Evolutionary conservation across 1,140 invertebrate genomes (phyloP).

Genomic region (Stegodyphus mimosarum): DNA sequence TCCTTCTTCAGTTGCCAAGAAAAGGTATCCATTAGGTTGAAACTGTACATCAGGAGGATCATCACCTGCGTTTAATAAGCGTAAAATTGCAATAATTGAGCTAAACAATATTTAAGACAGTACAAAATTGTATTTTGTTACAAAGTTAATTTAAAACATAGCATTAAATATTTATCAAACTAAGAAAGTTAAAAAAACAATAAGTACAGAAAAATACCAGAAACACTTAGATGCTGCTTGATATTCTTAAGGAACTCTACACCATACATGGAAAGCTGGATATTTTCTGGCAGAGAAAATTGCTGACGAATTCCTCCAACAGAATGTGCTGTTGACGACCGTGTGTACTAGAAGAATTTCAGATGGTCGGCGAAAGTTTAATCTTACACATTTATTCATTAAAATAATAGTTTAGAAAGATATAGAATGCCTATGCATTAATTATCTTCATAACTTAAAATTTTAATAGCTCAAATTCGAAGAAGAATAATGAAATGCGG

Average conservation of each 20-base stretch:
- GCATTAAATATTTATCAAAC: not conserved
- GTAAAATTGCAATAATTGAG: too few relatives aligned
- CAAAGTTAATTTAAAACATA: not conserved
- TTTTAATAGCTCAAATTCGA: too few relatives aligned
- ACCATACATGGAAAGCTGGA: conserved; percentile 89
- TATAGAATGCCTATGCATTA: too few relatives aligned
- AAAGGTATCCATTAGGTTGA: conserved; percentile 87
- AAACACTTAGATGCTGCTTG: conserved; percentile 77
- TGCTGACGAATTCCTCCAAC: conserved; percentile 91
- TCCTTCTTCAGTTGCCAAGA: conserved; percentile 79
- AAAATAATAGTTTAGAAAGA: too few relatives aligned
- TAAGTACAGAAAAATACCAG: conserved; percentile 69
- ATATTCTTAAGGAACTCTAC: conserved; percentile 90
- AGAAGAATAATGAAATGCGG: too few relatives aligned
- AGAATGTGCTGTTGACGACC: conserved; percentile 81
- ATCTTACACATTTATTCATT: too few relatives aligned
- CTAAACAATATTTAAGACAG: not conserved
- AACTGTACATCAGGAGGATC: conserved; percentile 82
- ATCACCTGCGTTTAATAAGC: conserved; percentile 67
- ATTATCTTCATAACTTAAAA: too few relatives aligned
- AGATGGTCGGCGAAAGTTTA: too few relatives aligned
- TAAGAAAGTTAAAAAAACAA: not conserved
- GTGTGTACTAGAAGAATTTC: conserved; percentile 77
- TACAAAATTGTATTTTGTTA: not conserved
- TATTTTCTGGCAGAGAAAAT: conserved; percentile 93